These are phyloP conservation scores for Dynastes maya DNA, from an alignment of 2,888 invertebrate species.

Conservation along the genomic window DNA sequence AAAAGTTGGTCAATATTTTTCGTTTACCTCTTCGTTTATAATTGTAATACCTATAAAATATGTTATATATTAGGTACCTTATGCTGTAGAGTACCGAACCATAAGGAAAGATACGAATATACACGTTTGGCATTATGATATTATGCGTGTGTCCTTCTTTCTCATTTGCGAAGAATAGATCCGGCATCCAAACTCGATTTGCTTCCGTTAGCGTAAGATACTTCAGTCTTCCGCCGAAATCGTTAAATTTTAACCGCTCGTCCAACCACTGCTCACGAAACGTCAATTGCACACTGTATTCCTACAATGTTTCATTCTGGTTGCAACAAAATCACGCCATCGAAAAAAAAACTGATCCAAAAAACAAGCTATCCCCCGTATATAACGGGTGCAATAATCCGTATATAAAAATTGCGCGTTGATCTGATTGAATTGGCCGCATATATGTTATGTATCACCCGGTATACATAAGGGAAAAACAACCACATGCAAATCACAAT, in stretches of 20 bases:
- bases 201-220: conserved; percentile 95
- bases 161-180: conserved; percentile 98
- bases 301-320: conserved; percentile 77
- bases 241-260: conserved; percentile 91
- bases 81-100: conserved; percentile 97
- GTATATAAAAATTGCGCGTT: background rate
- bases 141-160: conserved; percentile 98
- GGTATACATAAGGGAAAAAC: too few relatives aligned
- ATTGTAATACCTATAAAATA: background rate
- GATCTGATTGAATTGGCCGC: background rate
- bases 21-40: background rate
- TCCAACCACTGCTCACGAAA: conserved; percentile 98
- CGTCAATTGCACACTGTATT: conserved; percentile 97
- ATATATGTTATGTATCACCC: too few relatives aligned
- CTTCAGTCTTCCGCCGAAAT: conserved; percentile 89
- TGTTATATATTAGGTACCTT: conserved; percentile 71
- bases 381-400: too few relatives aligned
- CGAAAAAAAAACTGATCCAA: background rate
- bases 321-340: background rate
- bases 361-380: background rate
- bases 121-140: conserved; percentile 98
- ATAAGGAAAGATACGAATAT: conserved; percentile 95
- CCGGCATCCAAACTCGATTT: conserved; percentile 98
- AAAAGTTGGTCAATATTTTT: too few relatives aligned
- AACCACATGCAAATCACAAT: too few relatives aligned